phyloP scores from a whole-genome alignment of 2,797 vertebrate species.

The Acomys russatus region DNA sequence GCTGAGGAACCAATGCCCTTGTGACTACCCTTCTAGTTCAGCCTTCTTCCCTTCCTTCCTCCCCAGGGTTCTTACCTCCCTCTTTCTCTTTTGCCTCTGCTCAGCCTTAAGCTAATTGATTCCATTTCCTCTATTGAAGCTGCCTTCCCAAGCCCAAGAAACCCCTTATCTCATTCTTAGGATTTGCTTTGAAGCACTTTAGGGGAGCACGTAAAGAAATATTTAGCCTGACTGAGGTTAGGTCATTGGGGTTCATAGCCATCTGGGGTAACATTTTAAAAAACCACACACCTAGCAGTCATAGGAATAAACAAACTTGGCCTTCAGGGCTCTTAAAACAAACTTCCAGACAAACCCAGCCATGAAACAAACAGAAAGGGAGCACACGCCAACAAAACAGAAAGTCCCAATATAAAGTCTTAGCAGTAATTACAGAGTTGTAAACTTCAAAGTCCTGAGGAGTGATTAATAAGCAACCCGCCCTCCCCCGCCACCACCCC shows the following conservation, averaged over 20 bases:
- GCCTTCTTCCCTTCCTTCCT: neutral
- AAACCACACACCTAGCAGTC: neutral
- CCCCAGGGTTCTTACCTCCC: neutral
- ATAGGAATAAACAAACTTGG: neutral
- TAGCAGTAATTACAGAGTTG: neutral
- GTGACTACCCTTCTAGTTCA: neutral
- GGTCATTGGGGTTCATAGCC: neutral
- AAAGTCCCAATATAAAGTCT: neutral
- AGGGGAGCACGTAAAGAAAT: too few species aligned
- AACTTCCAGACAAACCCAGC: slow-evolving; percentile 18
- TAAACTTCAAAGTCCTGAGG: neutral
- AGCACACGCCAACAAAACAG: slow-evolving; percentile 1
- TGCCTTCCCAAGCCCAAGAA: neutral
- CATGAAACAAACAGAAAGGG: neutral
- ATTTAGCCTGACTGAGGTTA: neutral
- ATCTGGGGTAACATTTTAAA: neutral
- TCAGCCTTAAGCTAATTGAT: neutral
- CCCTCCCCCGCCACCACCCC: neutral
- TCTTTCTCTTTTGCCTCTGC: neutral
- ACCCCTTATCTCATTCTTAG: neutral
- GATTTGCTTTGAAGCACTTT: neutral
- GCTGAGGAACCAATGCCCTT: neutral
- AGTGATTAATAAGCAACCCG: neutral
- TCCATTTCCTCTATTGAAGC: neutral
- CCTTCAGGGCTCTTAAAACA: neutral